A percentile compares a stretch with the other conserved stretches of the same genome.
Evolutionary conservation across 2,888 invertebrate species (phyloP).

Genomic region (Kryphioiulus occultus): DNA sequence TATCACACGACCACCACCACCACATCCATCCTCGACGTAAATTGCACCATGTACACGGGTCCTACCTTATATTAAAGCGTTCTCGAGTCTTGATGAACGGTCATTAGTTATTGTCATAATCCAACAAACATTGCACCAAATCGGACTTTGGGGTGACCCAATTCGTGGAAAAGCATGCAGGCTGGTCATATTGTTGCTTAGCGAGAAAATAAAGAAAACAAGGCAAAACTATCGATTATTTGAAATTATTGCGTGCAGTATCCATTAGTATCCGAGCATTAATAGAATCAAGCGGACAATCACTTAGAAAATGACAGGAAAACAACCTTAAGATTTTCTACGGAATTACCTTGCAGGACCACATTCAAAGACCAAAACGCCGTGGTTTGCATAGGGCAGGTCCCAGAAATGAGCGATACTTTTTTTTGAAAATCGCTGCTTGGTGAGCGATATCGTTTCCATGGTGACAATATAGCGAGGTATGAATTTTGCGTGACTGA

Average conservation of each 20-base stretch:
- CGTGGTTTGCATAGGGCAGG: not conserved
- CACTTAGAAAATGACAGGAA: constrained; percentile 8
- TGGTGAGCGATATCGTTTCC: constrained; percentile 21
- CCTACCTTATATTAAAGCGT: not conserved
- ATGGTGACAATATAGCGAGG: constrained; percentile 9
- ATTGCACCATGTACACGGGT: not conserved
- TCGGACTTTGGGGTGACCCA: not conserved
- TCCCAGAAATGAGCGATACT: not conserved
- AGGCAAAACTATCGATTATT: constrained; percentile 6
- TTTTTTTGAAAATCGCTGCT: not conserved
- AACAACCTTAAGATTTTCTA: constrained; percentile 22
- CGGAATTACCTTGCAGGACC: not conserved
- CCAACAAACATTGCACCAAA: not conserved
- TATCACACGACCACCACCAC: not conserved
- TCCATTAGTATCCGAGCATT: constrained; percentile 8
- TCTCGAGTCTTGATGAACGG: constrained; percentile 13
- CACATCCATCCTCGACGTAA: not conserved
- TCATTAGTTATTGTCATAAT: constrained; percentile 37
- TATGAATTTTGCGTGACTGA: constrained; percentile 34
- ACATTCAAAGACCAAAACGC: not conserved
- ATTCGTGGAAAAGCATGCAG: constrained; percentile 3
- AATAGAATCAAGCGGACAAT: not conserved
- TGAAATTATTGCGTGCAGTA: constrained; percentile 32
- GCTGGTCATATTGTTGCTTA: constrained; percentile 18
- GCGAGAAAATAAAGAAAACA: constrained; percentile 40